Evolutionary conservation across 1,140 invertebrate species (phyloP).

Genomic region (Drosophila pandora): DNA sequence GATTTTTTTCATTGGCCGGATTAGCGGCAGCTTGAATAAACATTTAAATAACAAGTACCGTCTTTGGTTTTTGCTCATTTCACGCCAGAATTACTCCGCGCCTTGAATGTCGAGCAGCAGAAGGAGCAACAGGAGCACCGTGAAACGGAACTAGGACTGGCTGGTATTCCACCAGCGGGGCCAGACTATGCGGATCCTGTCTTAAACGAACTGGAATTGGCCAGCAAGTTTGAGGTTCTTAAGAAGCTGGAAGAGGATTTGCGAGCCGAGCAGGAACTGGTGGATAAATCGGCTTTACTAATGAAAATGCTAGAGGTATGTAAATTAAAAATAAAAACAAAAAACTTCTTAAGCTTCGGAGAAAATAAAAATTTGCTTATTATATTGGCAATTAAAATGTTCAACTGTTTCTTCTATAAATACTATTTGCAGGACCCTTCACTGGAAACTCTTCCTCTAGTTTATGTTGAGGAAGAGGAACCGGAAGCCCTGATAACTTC

Average conservation of each 20-base stretch:
- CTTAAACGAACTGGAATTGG: constrained; percentile 69
- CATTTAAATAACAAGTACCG: constrained; percentile 57
- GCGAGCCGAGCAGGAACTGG: constrained; percentile 78
- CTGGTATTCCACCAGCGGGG: constrained; percentile 23
- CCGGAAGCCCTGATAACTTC: constrained; percentile 24
- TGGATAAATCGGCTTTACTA: constrained; percentile 80
- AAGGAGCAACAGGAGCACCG: constrained; percentile 7
- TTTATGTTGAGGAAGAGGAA: constrained; percentile 84
- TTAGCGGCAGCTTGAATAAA: constrained; percentile 53
- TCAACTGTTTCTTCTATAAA: background rate
- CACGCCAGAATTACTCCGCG: constrained; percentile 66
- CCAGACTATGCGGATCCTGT: constrained; percentile 67
- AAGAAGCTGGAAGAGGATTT: constrained; percentile 80
- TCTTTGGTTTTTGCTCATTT: constrained; percentile 44
- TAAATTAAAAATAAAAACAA: constrained; percentile 22
- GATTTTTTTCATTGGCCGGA: constrained; percentile 35
- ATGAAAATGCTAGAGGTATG: constrained; percentile 83
- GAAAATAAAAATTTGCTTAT: background rate
- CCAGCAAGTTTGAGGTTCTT: constrained; percentile 74
- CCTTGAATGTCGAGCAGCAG: constrained; percentile 61
- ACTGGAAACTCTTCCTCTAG: constrained; percentile 80
- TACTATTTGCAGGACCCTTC: constrained; percentile 60
- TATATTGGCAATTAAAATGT: background rate
- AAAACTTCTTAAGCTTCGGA: background rate
- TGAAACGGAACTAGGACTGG: constrained; percentile 18